Percentiles rank a stretch among this genome's conserved stretches.
These are phyloP conservation scores for Kryptopterus vitreolus DNA, from an alignment of 2,797 vertebrate species.

Conservation along the genomic window DNA sequence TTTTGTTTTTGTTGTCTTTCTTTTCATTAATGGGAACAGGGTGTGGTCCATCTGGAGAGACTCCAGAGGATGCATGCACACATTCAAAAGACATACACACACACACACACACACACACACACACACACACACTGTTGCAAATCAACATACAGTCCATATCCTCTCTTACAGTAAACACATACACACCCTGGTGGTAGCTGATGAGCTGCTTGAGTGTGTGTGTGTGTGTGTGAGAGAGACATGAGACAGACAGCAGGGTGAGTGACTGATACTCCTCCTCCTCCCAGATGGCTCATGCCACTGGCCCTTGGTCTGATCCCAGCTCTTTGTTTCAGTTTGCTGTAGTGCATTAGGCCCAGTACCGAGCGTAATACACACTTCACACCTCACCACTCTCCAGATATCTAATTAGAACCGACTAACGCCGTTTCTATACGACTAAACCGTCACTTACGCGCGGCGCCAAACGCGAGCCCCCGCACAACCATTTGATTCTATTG, in stretches of 20 bases:
- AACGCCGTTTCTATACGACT: neutral
- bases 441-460: conserved; percentile 20
- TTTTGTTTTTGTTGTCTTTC: conserved; percentile 71
- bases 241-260: conserved; percentile 70
- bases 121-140: conserved; percentile 45
- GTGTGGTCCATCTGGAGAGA: conserved; percentile 80
- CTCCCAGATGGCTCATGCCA: conserved; percentile 78
- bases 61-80: conserved; percentile 50
- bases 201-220: conserved; percentile 25
- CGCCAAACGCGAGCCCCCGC: conserved; percentile 37
- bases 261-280: conserved; percentile 75
- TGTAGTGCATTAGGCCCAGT: conserved; percentile 76
- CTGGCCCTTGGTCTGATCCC: conserved; percentile 75
- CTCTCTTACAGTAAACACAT: conserved; percentile 48
- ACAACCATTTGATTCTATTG: conserved; percentile 35
- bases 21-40: conserved; percentile 88
- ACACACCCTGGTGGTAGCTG: conserved; percentile 46
- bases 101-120: conserved; percentile 36
- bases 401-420: conserved; percentile 51
- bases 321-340: conserved; percentile 78
- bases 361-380: neutral
- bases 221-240: conserved; percentile 32
- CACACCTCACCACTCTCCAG: conserved; percentile 19
- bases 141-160: conserved; percentile 35
- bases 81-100: conserved; percentile 40